phyloP scores from a whole-genome alignment of 2,113 vertebrate species.

The Paradoxurus hermaphroditus region DNA sequence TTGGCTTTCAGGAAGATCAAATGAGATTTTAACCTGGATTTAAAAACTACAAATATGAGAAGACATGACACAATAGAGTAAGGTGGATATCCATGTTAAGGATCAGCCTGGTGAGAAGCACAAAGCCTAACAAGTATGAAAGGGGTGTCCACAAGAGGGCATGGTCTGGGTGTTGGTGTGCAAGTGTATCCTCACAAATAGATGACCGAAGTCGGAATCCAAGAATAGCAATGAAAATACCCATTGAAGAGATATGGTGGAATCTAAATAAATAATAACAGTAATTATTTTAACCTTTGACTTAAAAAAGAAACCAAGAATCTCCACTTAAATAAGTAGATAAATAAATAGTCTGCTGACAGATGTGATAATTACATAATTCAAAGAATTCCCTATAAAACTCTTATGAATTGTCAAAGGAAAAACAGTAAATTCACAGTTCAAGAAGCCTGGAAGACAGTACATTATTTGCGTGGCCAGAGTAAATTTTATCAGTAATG shows the following conservation, averaged over 20 bases:
- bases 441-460: background rate
- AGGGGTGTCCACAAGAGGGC: background rate
- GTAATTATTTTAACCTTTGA: background rate
- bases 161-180: rapidly evolving
- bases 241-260: background rate
- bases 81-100: background rate
- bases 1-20: background rate
- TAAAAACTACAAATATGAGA: background rate
- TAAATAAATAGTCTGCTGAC: background rate
- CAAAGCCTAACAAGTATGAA: background rate
- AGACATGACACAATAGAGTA: background rate
- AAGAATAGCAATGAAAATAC: background rate
- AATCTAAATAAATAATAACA: background rate
- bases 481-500: background rate
- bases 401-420: background rate
- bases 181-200: background rate
- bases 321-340: background rate
- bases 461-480: background rate
- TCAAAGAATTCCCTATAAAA: background rate
- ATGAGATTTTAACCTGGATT: background rate
- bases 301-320: background rate
- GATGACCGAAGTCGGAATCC: background rate
- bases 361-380: background rate
- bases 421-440: background rate
- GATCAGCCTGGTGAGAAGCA: background rate